Base-by-base conservation (phyloP, 2,113 vertebrate species). In the Macquaria ambigua region DNA sequence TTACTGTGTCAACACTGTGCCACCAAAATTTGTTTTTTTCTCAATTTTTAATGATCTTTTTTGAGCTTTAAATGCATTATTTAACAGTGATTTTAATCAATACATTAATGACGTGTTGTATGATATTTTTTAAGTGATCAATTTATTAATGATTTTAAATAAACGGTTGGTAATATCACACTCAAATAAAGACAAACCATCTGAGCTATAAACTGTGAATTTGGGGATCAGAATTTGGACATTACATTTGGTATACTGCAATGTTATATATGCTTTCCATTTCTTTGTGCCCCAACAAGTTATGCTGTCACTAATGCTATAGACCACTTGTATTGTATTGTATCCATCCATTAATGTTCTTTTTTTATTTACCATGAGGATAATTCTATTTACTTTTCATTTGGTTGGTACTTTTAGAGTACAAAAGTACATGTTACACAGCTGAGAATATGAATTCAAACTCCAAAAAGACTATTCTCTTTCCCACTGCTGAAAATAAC, bases 371-470 rank as follows among this genome's bases (percentile, higher is more conserved):
- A 52, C 28, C 10, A 34, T 3, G 5, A 74, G 20, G 25, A 56
- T 14, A 12, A 34, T 58, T n/a, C 2, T 3, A n/a, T 23, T n/a
- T 8, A 59, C 25, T 37, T 28, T 63, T 48, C 20, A 52, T 52
- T 69, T 31, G 34, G 4, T 34, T n/a, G 6, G 15, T 23, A 50
- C 31, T 34, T 59, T 23, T 21, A 23, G 28, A 48, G 71, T 18
- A 39, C 11, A 21, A 23, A 52, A 58, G 20, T 55, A 6, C 8
- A n/a, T 31, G 20, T 8, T 31, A 15, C 15, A 62, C 25, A 62
- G 43, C 25, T 55, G 4, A 59, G n/a, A 74, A 62, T 37, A 74
- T 53, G 43, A 16, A 58, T 53, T 68, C 43, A 69, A 14, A 75
- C 10, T 43, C 16, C 0, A 16, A 25, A 64, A 23, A 43, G 20